A percentile compares a stretch with the other conserved stretches of the same genome.
Evolutionary conservation across 1,140 invertebrate species (phyloP).

Genomic region (Brachionus koreanus): DNA sequence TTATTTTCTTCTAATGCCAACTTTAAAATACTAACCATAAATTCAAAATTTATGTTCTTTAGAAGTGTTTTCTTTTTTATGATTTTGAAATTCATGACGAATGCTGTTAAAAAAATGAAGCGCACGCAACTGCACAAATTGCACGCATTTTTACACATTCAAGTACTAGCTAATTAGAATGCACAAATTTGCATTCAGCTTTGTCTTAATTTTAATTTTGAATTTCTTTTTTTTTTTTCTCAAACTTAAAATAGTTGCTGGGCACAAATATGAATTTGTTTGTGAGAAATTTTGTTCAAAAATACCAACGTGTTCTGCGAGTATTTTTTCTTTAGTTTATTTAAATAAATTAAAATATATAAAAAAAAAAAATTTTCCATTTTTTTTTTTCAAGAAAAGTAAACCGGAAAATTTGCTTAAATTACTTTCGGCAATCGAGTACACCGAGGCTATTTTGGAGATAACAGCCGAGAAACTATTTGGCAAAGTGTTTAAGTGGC

Average conservation of each 20-base stretch:
- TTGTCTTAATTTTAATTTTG: not conserved
- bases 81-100: not conserved
- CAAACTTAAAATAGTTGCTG: not conserved
- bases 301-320: not conserved
- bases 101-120: not conserved
- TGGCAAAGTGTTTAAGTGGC: slow-evolving; percentile 30
- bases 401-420: slow-evolving; percentile 4
- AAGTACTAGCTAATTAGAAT: not conserved
- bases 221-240: not conserved
- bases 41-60: not conserved
- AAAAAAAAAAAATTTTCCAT: not conserved
- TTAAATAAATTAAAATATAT: not conserved
- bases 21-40: not conserved
- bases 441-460: slow-evolving; percentile 37
- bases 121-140: not conserved
- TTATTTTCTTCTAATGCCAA: not conserved
- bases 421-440: slow-evolving; percentile 23
- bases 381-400: not conserved
- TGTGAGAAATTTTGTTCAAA: slow-evolving; percentile 25
- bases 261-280: slow-evolving; percentile 28
- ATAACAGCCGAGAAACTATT: slow-evolving; percentile 31
- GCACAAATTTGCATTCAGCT: not conserved
- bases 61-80: not conserved
- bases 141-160: not conserved
- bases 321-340: not conserved